Percentiles rank a stretch among this genome's conserved stretches.
Conservation (phyloP, 1,140 invertebrate species). For the Drosophila arawakana region DNA sequence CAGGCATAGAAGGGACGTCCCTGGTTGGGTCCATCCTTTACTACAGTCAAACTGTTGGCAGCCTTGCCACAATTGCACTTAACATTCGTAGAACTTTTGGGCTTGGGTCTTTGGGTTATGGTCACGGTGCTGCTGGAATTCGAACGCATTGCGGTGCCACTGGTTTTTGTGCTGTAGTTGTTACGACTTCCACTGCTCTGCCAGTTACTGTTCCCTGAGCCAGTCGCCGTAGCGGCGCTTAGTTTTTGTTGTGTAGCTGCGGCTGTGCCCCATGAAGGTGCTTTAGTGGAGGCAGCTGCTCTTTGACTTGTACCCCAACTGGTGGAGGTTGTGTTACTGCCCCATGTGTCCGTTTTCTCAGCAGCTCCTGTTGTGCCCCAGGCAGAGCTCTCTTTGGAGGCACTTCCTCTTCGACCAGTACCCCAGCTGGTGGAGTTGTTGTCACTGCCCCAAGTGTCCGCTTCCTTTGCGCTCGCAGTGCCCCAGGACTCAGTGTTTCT, state of each 20-base stretch:
- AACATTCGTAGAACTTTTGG: slow-evolving; percentile 1
- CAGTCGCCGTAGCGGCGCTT: background rate
- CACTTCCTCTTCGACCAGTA: background rate
- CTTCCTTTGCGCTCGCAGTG: background rate
- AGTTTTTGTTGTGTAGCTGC: background rate
- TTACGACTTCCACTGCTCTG: background rate
- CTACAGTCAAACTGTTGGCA: slow-evolving; percentile 89
- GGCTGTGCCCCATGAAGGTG: background rate
- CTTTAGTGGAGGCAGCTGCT: background rate
- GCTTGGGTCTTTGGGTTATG: slow-evolving; percentile 45
- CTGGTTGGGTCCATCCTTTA: slow-evolving; percentile 94
- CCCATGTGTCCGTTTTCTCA: background rate
- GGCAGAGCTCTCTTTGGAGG: background rate
- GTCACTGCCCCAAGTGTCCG: background rate
- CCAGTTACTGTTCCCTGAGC: background rate
- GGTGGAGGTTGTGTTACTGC: background rate
- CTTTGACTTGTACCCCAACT: background rate
- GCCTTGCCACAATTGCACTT: slow-evolving; percentile 68
- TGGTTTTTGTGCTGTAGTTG: background rate
- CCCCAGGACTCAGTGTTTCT: slow-evolving; percentile 6
- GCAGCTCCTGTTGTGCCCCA: background rate
- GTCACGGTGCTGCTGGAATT: slow-evolving; percentile 61
- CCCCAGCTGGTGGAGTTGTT: slow-evolving; percentile 1
- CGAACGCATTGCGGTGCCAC: slow-evolving; percentile 28
- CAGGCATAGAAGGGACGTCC: slow-evolving; percentile 93